These are phyloP conservation scores for Cheiracanthium punctorium DNA, from an alignment of 2,888 invertebrate genomes.

Conservation along the genomic window DNA sequence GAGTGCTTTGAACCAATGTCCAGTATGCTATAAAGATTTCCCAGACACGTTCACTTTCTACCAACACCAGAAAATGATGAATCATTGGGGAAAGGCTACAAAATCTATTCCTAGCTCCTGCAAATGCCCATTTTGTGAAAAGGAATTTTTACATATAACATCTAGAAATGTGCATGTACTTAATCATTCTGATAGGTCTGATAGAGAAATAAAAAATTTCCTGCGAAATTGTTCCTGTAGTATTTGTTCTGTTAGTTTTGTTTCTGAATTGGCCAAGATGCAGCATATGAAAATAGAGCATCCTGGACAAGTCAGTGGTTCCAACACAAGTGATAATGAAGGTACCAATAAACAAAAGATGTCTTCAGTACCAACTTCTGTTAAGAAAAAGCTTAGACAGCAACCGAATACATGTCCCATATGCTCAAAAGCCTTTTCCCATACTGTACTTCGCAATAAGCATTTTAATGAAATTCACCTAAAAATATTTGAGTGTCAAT, in stretches of 20 bases:
- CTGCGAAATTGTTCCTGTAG: constrained; percentile 54
- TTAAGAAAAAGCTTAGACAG: constrained; percentile 44
- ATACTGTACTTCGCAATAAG: constrained; percentile 36
- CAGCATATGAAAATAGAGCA: constrained; percentile 53
- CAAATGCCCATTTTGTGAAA: constrained; percentile 64
- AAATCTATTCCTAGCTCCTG: constrained; percentile 34
- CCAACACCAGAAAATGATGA: constrained; percentile 47
- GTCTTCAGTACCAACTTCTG: constrained; percentile 33
- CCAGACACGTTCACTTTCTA: constrained; percentile 39
- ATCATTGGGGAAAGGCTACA: constrained; percentile 66
- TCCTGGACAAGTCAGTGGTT: background rate
- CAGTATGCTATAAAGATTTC: constrained; percentile 56
- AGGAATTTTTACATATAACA: constrained; percentile 44
- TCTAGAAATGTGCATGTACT: constrained; percentile 53
- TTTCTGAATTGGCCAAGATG: constrained; percentile 28
- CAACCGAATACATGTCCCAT: constrained; percentile 54
- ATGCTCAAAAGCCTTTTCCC: constrained; percentile 47
- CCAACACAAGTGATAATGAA: background rate
- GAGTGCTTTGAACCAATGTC: constrained; percentile 36
- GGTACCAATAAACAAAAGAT: background rate
- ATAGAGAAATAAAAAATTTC: constrained; percentile 41
- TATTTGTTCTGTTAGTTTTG: constrained; percentile 54
- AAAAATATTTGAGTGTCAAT: constrained; percentile 52
- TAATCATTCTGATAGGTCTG: constrained; percentile 47
- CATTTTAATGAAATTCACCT: constrained; percentile 47